Conservation (phyloP, 1,140 invertebrate genomes). For the Drosophila sucinea region DNA sequence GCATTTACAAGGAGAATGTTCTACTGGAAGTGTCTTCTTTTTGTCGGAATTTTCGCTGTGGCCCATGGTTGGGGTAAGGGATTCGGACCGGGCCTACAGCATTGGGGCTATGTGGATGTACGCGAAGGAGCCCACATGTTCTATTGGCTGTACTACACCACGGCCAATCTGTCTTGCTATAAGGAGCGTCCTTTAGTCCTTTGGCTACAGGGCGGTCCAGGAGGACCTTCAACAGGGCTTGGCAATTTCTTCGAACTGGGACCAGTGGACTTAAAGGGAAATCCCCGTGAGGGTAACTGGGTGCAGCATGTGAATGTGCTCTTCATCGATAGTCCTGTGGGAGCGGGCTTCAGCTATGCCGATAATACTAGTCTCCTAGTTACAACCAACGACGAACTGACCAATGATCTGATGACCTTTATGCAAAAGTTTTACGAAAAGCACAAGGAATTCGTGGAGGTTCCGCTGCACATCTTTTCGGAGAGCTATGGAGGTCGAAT, state of each 20-base stretch:
- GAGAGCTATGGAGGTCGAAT: conserved; percentile 97
- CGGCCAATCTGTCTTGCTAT: conserved; percentile 84
- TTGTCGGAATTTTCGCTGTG: conserved; percentile 23
- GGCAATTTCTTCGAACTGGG: conserved; percentile 92
- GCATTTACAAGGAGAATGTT: conserved; percentile 31
- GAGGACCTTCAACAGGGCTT: conserved; percentile 89
- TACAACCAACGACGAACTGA: conserved; percentile 89
- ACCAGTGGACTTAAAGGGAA: conserved; percentile 87
- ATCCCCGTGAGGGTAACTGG: conserved; percentile 89
- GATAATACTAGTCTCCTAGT: conserved; percentile 85
- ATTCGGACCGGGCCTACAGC: conserved; percentile 86
- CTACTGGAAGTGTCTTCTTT: conserved; percentile 4
- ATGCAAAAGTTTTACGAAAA: conserved; percentile 87
- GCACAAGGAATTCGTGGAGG: conserved; percentile 87
- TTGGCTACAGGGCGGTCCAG: conserved; percentile 92
- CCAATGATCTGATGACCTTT: conserved; percentile 89
- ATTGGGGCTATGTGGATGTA: conserved; percentile 88
- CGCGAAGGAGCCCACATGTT: conserved; percentile 90
- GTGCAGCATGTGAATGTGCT: conserved; percentile 91
- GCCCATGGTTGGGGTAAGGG: conserved; percentile 64
- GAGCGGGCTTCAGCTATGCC: conserved; percentile 93
- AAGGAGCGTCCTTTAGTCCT: conserved; percentile 89
- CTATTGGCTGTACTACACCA: conserved; percentile 92
- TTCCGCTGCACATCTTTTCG: conserved; percentile 92
- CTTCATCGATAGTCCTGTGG: conserved; percentile 95